A percentile compares a stretch with the other conserved stretches of the same genome.
These are phyloP conservation scores for Prolemur simus DNA, from an alignment of 2,113 vertebrate genomes.

Conservation along the genomic window DNA sequence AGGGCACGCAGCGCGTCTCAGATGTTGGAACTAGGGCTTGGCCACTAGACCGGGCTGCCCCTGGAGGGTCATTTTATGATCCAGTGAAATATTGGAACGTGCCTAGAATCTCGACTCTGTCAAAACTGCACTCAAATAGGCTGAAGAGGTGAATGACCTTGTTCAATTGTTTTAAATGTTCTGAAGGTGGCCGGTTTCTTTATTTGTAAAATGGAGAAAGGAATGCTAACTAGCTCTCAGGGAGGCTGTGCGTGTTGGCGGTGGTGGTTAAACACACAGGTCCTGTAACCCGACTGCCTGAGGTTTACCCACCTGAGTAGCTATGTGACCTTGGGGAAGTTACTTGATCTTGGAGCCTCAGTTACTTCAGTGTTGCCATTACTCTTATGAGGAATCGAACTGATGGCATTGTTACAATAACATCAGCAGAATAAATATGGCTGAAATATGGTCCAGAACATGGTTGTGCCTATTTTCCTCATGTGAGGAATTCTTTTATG, in stretches of 20 bases:
- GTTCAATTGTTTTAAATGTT: background rate
- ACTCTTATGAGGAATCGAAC: background rate
- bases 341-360: background rate
- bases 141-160: background rate
- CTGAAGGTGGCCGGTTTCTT: background rate
- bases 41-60: background rate
- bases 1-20: background rate
- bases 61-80: background rate
- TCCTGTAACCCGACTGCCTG: background rate
- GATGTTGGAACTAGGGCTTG: background rate
- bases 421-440: background rate
- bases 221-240: background rate
- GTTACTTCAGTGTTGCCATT: background rate
- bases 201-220: background rate
- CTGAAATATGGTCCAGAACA: background rate
- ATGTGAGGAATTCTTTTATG: background rate
- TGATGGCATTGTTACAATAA: background rate
- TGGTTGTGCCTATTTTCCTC: background rate
- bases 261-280: rapidly evolving
- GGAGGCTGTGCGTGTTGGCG: rapidly evolving
- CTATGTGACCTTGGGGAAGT: background rate
- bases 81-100: slow-evolving; percentile 1
- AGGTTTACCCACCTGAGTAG: background rate
- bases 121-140: background rate
- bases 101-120: slow-evolving; percentile 31